Percentiles rank a stretch among this genome's conserved stretches.
Evolutionary conservation across 2,113 vertebrate genomes (phyloP).

Genomic region (Pandion haliaetus): DNA sequence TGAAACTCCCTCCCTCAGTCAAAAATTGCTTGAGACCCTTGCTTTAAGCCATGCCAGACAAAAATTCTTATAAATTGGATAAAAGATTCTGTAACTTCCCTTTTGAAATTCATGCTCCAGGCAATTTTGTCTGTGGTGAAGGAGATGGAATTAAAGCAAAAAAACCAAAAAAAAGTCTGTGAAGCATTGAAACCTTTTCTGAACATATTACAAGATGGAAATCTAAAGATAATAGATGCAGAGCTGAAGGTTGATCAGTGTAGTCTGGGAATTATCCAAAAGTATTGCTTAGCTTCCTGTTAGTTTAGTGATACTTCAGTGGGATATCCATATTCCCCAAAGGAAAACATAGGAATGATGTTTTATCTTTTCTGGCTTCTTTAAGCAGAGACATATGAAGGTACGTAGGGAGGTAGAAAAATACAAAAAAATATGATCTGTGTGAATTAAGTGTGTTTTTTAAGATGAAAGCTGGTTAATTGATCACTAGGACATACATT

Average conservation of each 20-base stretch:
- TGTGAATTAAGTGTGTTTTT: not conserved
- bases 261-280: conserved; percentile 5
- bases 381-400: not conserved
- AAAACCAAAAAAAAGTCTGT: not conserved
- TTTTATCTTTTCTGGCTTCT: not conserved
- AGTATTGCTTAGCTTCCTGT: not conserved
- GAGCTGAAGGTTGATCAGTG: not conserved
- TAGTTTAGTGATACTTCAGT: not conserved
- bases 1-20: not conserved
- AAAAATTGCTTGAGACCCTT: not conserved
- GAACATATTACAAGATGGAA: not conserved
- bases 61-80: not conserved
- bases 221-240: conserved; percentile 6
- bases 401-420: not conserved
- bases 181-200: not conserved
- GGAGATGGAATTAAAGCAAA: not conserved
- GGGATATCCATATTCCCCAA: not conserved
- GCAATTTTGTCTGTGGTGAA: conserved; percentile 1
- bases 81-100: not conserved
- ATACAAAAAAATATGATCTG: not conserved
- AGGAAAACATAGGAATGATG: not conserved
- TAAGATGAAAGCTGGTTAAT: not conserved
- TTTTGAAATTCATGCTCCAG: conserved; percentile 27
- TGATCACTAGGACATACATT: not conserved
- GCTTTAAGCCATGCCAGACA: not conserved